Conservation (phyloP, 2,888 invertebrate genomes). For the Rhyacophila evoluta region DNA sequence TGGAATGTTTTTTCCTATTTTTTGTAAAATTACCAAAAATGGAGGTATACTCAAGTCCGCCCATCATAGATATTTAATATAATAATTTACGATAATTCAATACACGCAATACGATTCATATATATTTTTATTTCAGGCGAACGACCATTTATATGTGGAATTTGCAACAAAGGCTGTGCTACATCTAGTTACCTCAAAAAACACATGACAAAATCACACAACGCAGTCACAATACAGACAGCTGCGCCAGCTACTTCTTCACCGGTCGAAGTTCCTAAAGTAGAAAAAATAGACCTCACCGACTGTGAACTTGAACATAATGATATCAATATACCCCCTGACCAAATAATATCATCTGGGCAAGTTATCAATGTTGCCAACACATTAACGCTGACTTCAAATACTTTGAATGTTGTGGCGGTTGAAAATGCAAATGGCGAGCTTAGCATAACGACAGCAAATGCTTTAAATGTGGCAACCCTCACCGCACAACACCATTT, state of each 20-base stretch:
- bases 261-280: neutral
- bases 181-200: slow-evolving; percentile 61
- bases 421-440: slow-evolving; percentile 59
- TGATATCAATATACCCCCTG: neutral
- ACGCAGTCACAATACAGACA: neutral
- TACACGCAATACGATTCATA: too few relatives aligned
- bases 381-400: slow-evolving; percentile 54
- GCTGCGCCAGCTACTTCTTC: neutral
- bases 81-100: too few relatives aligned
- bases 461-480: slow-evolving; percentile 48
- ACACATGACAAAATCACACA: slow-evolving; percentile 57
- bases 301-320: too few relatives aligned
- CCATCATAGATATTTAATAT: too few relatives aligned
- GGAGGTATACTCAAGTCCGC: too few relatives aligned
- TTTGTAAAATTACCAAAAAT: too few relatives aligned
- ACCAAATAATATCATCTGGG: slow-evolving; percentile 56
- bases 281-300: neutral
- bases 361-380: slow-evolving; percentile 55
- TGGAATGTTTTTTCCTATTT: too few relatives aligned
- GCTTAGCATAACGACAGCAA: slow-evolving; percentile 57
- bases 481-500: slow-evolving; percentile 35
- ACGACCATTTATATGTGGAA: slow-evolving; percentile 68
- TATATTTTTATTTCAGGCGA: slow-evolving; percentile 60
- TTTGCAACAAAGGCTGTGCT: slow-evolving; percentile 62
- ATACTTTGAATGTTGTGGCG: slow-evolving; percentile 60